A percentile compares a stretch with the other conserved stretches of the same genome.
Evolutionary conservation across 37 sponge, comb jelly and placozoan species (phyloP).

Genomic region (Halisarca cf. caerulea): DNA sequence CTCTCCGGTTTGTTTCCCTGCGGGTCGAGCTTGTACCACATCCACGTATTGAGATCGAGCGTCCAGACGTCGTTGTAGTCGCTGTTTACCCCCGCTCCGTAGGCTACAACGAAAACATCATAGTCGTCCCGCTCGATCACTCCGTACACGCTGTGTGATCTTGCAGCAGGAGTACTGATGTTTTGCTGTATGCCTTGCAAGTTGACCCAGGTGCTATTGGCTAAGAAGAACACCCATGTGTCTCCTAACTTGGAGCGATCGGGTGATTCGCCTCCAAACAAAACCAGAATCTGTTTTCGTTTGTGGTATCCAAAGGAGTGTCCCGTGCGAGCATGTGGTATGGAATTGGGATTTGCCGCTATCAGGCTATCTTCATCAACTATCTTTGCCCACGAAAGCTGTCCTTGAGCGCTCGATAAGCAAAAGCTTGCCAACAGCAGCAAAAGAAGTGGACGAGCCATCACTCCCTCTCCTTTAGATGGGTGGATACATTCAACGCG

Average conservation of each 20-base stretch:
- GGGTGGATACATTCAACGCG: too few species aligned
- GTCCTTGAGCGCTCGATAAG: too few species aligned
- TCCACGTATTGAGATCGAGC: slow-evolving; percentile 10
- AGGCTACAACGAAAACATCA: slow-evolving; percentile 49
- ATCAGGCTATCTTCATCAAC: too few species aligned
- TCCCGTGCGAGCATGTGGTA: neutral
- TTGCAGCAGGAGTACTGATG: neutral
- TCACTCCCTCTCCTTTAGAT: too few species aligned
- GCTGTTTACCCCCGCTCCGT: neutral
- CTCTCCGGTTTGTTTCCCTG: slow-evolving; percentile 11
- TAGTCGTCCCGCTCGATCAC: slow-evolving; percentile 3
- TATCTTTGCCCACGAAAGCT: too few species aligned
- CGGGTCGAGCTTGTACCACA: slow-evolving; percentile 24
- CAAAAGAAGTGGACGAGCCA: too few species aligned
- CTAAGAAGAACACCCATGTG: slow-evolving; percentile 33
- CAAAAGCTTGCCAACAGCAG: too few species aligned
- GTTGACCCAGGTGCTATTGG: slow-evolving; percentile 13
- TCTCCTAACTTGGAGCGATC: neutral
- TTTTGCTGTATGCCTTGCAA: neutral
- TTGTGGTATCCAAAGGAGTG: slow-evolving; percentile 26
- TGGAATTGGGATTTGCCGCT: too few species aligned
- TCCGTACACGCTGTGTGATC: slow-evolving; percentile 12
- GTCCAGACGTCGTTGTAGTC: slow-evolving; percentile 51
- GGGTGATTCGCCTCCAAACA: slow-evolving; percentile 25
- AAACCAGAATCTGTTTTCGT: neutral